Conservation (phyloP, 2,113 vertebrate genomes). For the Silurus asotus region DNA sequence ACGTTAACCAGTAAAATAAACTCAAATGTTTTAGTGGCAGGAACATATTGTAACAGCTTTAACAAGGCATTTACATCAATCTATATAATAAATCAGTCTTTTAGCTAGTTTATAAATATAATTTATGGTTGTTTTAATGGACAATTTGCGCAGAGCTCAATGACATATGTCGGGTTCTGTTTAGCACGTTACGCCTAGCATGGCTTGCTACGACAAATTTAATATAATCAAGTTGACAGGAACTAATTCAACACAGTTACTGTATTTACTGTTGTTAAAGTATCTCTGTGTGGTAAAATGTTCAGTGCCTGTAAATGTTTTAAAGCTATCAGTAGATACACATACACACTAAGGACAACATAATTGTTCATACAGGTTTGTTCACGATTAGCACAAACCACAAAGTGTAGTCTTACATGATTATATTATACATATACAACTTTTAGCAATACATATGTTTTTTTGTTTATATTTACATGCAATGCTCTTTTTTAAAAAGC, state of each 20-base stretch:
- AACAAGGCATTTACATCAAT: conserved; percentile 4
- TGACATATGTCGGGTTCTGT: not conserved
- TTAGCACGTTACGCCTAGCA: not conserved
- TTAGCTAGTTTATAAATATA: not conserved
- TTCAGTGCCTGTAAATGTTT: not conserved
- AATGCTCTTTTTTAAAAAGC: not conserved
- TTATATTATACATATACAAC: not conserved
- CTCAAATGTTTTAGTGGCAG: not conserved
- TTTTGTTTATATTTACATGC: not conserved
- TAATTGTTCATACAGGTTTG: not conserved
- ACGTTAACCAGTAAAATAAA: not conserved
- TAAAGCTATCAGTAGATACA: not conserved
- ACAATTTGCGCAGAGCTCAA: not conserved
- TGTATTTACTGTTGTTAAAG: not conserved
- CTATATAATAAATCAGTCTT: conserved; percentile 14
- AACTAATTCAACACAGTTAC: not conserved
- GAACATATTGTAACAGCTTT: not conserved
- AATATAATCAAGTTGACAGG: not conserved
- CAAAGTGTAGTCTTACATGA: not conserved
- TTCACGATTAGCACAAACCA: not conserved
- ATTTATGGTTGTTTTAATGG: not conserved
- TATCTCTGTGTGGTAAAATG: not conserved
- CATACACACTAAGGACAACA: not conserved
- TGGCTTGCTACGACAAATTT: not conserved
- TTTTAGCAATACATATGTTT: not conserved